Evolutionary conservation across 2,888 invertebrate species (phyloP).

Genomic region (Argyresthia albistria): DNA sequence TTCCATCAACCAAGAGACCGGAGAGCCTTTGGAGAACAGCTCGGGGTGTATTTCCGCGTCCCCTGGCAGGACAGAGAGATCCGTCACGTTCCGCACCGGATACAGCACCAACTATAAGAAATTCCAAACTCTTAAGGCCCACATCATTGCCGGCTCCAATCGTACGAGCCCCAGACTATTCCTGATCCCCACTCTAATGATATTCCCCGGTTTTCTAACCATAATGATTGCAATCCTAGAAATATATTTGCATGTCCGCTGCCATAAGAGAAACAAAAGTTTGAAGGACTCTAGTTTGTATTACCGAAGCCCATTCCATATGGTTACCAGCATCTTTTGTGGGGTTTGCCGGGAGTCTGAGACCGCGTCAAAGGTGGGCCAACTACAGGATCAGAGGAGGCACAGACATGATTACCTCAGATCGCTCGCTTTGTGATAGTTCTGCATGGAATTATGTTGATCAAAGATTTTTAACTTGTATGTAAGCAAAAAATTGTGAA

Average conservation of each 20-base stretch:
- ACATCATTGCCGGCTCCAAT: constrained; percentile 48
- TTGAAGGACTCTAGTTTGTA: constrained; percentile 71
- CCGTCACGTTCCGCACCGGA: constrained; percentile 28
- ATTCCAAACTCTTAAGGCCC: constrained; percentile 41
- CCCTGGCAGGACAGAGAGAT: neutral
- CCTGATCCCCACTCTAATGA: constrained; percentile 73
- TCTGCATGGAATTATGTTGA: neutral
- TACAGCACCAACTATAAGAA: constrained; percentile 40
- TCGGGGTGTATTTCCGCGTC: neutral
- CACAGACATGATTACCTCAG: constrained; percentile 50
- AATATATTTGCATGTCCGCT: constrained; percentile 75
- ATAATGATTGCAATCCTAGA: constrained; percentile 69
- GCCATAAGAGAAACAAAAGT: constrained; percentile 77
- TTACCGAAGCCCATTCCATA: constrained; percentile 80
- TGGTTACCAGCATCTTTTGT: constrained; percentile 78
- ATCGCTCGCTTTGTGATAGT: constrained; percentile 26
- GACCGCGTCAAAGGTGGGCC: constrained; percentile 74
- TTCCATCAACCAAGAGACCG: constrained; percentile 62
- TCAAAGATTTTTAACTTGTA: no score
- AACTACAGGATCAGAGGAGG: constrained; percentile 75
- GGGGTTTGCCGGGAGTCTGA: constrained; percentile 76
- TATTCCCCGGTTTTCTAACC: constrained; percentile 68
- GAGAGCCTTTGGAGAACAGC: constrained; percentile 41
- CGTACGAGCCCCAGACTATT: constrained; percentile 61
- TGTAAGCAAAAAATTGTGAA: no score